Conservation (phyloP, 2,797 vertebrate genomes). For the Babyrousa celebensis region DNA sequence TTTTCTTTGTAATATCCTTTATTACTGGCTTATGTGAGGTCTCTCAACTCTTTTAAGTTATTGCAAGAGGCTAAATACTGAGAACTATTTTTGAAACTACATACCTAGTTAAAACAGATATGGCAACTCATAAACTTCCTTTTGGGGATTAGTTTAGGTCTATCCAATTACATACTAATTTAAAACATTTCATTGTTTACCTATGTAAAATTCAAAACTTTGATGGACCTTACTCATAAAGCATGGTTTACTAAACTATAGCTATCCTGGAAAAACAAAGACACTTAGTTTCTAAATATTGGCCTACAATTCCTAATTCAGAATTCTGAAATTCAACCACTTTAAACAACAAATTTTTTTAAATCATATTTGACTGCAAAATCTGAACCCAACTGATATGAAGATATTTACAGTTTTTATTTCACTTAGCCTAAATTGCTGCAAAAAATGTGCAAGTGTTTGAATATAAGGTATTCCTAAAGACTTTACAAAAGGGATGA, state of each 20-base stretch:
- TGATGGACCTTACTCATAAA: not conserved
- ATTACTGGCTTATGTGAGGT: not conserved
- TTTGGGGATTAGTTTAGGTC: not conserved
- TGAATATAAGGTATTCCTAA: not conserved
- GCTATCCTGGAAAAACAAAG: not conserved
- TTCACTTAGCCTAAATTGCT: not conserved
- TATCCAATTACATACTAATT: not conserved
- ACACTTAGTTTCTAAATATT: constrained; percentile 30
- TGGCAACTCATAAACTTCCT: not conserved
- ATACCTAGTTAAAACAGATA: not conserved
- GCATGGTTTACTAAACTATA: not conserved
- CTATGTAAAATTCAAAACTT: not conserved
- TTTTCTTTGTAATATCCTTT: not conserved
- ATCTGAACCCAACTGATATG: not conserved
- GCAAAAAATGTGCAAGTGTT: not conserved
- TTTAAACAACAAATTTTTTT: not conserved
- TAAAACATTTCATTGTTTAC: not conserved
- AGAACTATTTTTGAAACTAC: not conserved
- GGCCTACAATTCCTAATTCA: not conserved
- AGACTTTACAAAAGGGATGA: not conserved
- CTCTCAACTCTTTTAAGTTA: not conserved
- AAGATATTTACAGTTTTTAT: not conserved
- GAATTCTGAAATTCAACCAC: not conserved
- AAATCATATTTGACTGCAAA: not conserved
- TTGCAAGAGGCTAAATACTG: not conserved